Base-by-base conservation (phyloP, 2,797 vertebrate species). In the Rousettus madagascariensis region DNA sequence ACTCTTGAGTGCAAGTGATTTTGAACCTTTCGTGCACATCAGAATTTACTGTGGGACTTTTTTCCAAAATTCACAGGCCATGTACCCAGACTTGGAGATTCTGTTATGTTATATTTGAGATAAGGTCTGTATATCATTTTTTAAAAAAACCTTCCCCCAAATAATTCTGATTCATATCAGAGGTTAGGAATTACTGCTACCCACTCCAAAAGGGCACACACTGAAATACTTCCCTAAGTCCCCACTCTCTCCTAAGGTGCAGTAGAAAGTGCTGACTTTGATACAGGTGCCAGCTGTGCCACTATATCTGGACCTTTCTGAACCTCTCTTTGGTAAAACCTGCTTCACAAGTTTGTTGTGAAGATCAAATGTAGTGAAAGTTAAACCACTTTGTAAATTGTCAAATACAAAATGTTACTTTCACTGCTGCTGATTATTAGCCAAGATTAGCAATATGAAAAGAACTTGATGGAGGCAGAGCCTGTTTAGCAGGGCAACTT, bases 281-380 rank as follows among this genome's bases (percentile, higher is more conserved):
- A 26, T 43, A 57, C 5, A 88, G 57, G 33, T 93, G 41, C 53
- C 43, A 95, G 51, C 33, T 93, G 30, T 94, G 65, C 61, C 78
- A 87, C 68, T 86, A 8, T 20, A 71, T 82, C 41, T 30, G 22
- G 78, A 93, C 20, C 11, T 77, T 24, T 91, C 72, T 22, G 28
- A 82, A 63, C 36, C 7, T 79, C 65, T 86, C 33, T 51, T 90
- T 63, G 91, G 5, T 86, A 69, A 83, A 71, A 66, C 46, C 55
- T 77, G 72, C 30, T 80, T 79, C 77, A 91, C 24, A 95, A 43
- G 36, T 94, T 38, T 94, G 53, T 93, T 91, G 49, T 78, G 66
- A 78, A 79, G n/a, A 79, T 53, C 66, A 72, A 92, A 63, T 53
- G 78, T 19, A 63, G 13, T 86, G 4, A 55, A 88, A 86, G 22